Conservation (phyloP, 2,797 vertebrate genomes). For the Gymnothorax reevesii region DNA sequence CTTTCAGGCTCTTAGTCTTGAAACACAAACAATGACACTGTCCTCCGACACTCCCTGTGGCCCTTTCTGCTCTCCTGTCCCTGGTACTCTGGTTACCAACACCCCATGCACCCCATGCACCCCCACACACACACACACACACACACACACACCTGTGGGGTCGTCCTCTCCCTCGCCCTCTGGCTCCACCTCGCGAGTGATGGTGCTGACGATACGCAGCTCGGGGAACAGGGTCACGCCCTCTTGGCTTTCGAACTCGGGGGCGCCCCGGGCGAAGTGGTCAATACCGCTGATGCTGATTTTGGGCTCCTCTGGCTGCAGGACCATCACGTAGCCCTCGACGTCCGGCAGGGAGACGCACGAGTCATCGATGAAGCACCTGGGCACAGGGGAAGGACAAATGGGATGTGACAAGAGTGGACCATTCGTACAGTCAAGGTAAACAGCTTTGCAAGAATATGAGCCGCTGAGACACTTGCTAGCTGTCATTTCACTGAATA, state of each 20-base stretch:
- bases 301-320: constrained; percentile 95
- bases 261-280: constrained; percentile 92
- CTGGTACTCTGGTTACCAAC: not conserved
- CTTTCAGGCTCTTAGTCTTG: not conserved
- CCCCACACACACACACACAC: constrained; percentile 70
- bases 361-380: constrained; percentile 87
- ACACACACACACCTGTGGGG: constrained; percentile 80
- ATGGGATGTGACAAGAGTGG: not conserved
- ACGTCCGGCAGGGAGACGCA: constrained; percentile 83
- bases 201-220: constrained; percentile 94
- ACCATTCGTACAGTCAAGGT: not conserved
- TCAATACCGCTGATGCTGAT: constrained; percentile 96
- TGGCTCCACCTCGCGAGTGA: constrained; percentile 85
- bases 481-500: not conserved
- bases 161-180: constrained; percentile 84
- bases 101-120: not conserved
- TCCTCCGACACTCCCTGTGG: not conserved
- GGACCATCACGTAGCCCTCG: constrained; percentile 91
- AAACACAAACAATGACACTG: not conserved
- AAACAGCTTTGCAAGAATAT: not conserved
- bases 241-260: constrained; percentile 88
- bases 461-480: not conserved
- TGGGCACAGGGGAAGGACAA: constrained; percentile 44
- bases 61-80: not conserved
- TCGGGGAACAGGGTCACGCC: constrained; percentile 93